Percentiles rank a stretch among this genome's conserved stretches.
Conservation (phyloP, 2,797 vertebrate species). For the Limnodromus scolopaceus region DNA sequence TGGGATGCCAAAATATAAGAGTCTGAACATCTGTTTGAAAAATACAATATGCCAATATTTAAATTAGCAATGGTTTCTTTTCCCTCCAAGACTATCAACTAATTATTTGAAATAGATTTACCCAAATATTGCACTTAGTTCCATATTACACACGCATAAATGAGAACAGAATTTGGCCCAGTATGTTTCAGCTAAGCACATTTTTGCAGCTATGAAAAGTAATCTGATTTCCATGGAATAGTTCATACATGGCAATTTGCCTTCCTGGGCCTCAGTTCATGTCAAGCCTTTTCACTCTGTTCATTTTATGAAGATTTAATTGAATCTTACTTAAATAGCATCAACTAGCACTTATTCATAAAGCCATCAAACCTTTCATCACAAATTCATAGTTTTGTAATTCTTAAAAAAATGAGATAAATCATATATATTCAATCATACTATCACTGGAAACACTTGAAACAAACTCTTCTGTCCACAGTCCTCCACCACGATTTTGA, state of each 20-base stretch:
- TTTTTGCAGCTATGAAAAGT: constrained; percentile 69
- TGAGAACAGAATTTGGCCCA: constrained; percentile 68
- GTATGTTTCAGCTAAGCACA: constrained; percentile 66
- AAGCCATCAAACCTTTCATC: constrained; percentile 71
- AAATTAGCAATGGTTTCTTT: constrained; percentile 62
- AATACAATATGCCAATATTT: constrained; percentile 62
- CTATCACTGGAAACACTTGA: constrained; percentile 52
- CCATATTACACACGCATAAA: constrained; percentile 53
- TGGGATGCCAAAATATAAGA: constrained; percentile 58
- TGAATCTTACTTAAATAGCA: constrained; percentile 75
- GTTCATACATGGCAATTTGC: constrained; percentile 71
- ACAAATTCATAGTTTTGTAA: constrained; percentile 67
- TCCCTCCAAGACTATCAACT: constrained; percentile 64
- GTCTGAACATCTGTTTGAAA: constrained; percentile 70
- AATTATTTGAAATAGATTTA: constrained; percentile 72
- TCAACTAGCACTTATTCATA: constrained; percentile 75
- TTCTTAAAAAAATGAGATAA: constrained; percentile 20
- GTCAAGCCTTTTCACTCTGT: constrained; percentile 70
- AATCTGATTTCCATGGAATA: constrained; percentile 70
- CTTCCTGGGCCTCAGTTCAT: constrained; percentile 66
- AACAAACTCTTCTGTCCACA: constrained; percentile 42
- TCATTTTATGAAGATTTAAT: constrained; percentile 76
- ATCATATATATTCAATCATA: constrained; percentile 25
- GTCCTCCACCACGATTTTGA: not conserved
- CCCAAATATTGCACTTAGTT: constrained; percentile 68